These are phyloP conservation scores for Andrena minutula DNA, from an alignment of 2,888 invertebrate genomes.

Conservation along the genomic window DNA sequence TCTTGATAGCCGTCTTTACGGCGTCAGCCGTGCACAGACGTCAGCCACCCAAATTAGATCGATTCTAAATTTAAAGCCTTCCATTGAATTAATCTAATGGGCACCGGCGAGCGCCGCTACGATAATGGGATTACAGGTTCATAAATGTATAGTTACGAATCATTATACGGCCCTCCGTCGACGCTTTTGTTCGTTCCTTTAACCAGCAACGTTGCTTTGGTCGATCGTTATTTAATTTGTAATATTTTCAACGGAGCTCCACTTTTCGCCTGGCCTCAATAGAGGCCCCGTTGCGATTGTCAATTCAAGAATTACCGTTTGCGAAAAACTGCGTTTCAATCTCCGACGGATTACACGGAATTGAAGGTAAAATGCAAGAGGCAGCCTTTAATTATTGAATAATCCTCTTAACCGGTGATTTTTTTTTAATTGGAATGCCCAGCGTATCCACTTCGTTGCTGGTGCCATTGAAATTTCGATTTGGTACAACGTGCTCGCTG, in stretches of 20 bases:
- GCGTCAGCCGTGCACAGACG: background rate
- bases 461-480: no score
- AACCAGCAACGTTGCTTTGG: background rate
- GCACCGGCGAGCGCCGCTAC: background rate
- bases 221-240: background rate
- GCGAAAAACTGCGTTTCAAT: slow-evolving; percentile 6
- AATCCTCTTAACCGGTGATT: background rate
- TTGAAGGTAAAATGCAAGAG: background rate
- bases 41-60: slow-evolving; percentile 18
- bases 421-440: background rate
- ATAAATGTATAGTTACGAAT: background rate
- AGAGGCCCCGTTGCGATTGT: background rate
- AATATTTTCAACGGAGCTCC: background rate
- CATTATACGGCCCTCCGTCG: background rate
- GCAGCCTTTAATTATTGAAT: background rate
- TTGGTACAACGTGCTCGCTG: no score
- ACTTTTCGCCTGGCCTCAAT: background rate
- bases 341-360: background rate
- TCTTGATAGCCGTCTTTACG: slow-evolving; percentile 7
- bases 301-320: background rate
- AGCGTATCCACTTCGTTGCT: no score
- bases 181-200: background rate
- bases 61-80: background rate
- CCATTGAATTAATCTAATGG: slow-evolving; percentile 16
- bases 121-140: background rate